Conservation (phyloP, 2,888 invertebrate species). For the Blastobasis lacticolella region DNA sequence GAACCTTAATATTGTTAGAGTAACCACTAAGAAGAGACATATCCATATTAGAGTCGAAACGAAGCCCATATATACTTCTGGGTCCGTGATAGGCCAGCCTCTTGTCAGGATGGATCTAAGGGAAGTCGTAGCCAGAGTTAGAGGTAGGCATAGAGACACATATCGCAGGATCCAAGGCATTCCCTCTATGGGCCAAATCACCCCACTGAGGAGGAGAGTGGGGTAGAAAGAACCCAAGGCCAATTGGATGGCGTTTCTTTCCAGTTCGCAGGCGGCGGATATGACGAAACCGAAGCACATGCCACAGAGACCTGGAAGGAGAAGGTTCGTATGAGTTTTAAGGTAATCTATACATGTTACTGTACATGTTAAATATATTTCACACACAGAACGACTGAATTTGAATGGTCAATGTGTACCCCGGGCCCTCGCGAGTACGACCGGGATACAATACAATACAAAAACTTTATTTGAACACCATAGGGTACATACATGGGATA, state of each 20-base stretch:
- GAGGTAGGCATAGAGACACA: constrained; percentile 87
- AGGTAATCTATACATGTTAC: no score
- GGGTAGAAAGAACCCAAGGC: constrained; percentile 97
- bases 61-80: constrained; percentile 91
- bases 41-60: constrained; percentile 91
- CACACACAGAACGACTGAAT: no score
- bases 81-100: constrained; percentile 88
- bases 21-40: constrained; percentile 84
- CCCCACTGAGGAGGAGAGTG: constrained; percentile 91
- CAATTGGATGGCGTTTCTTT: constrained; percentile 93
- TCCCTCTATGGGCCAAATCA: constrained; percentile 97
- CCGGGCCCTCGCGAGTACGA: no score
- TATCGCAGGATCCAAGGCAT: constrained; percentile 91
- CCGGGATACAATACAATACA: no score
- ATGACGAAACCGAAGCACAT: constrained; percentile 98
- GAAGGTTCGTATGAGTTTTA: no score
- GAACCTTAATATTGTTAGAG: constrained; percentile 84
- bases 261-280: constrained; percentile 92
- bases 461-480: no score
- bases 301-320: constrained; percentile 82
- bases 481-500: no score
- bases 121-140: constrained; percentile 94
- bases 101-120: constrained; percentile 89
- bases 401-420: no score
- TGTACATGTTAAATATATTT: no score